Base-by-base conservation (phyloP, 2,797 vertebrate genomes). In the Typhlichthys eigenmanni region DNA sequence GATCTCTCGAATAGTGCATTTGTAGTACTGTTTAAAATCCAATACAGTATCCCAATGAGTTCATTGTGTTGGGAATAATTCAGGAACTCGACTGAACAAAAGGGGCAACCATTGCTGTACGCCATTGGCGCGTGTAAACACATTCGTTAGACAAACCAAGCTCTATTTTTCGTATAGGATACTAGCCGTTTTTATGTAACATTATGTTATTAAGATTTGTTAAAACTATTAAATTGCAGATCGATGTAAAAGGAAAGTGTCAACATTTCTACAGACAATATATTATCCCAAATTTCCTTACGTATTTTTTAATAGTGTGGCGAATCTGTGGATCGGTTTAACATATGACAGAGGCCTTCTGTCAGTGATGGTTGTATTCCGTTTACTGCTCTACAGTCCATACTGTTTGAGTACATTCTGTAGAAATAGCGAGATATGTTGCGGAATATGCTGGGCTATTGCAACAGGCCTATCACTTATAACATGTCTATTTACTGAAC, bases 41-140 rank as follows among this genome's bases (percentile, higher is more conserved):
- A 62, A 60, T 69, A 61, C 75, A 68, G 69, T 80, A 71, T 75
- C 81, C 82, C 56, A 55, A 74, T 71, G 63, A 72, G 85, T 87
- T 80, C 81, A 90, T 86, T 89, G 86, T 88, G 83, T 74, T 72
- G 66, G 81, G 72, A 84, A 90, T 84, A 85, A 91, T 86, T 85
- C 84, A 89, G 89, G 88, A 92, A 92, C 88, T 91, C 85, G 67
- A 60, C 46, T 83, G 87, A 91, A 93, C 93, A 94, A 94, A 93
- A 92, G 93, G 81, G 81, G 80, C 69, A 83, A 83, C 81, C 82
- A 85, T 87, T 83, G 84, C 87, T 80, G 84, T 74, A 64, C 78
- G 80, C 81, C 73, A 50, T 48, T 49, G 72, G 68, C 79, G 77
- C 78, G 74, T 55, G 63, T 66, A 47, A 57, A 79, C 92, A 93